phyloP scores from a whole-genome alignment of 2,113 vertebrate species.

The Ictalurus punctatus region DNA sequence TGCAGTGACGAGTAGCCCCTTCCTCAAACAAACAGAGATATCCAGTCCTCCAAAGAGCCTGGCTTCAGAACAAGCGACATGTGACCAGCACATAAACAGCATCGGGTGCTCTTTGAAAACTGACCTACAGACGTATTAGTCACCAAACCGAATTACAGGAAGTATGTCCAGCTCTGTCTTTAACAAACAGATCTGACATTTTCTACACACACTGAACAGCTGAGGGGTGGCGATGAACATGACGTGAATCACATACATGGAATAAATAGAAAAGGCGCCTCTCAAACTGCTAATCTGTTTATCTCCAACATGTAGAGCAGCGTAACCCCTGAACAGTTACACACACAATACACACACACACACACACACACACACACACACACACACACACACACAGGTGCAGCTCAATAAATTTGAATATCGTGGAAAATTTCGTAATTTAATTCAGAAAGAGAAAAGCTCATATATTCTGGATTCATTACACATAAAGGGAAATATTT shows the following conservation, averaged over 20 bases:
- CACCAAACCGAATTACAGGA: conserved; percentile 7
- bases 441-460: too few relatives aligned
- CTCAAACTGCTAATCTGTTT: conserved; percentile 20
- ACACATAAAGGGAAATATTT: too few relatives aligned
- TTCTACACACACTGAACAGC: conserved; percentile 32
- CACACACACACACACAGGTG: conserved; percentile 10
- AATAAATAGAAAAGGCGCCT: not conserved
- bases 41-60: conserved; percentile 17
- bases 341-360: not conserved
- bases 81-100: not conserved
- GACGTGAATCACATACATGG: conserved; percentile 6
- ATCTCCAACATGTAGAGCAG: conserved; percentile 22
- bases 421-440: too few relatives aligned
- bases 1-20: not conserved
- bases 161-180: not conserved
- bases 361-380: not conserved
- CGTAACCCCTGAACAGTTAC: conserved; percentile 25
- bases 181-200: conserved; percentile 11
- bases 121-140: conserved; percentile 6
- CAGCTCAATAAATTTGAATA: too few relatives aligned
- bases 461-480: too few relatives aligned
- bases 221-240: conserved; percentile 12
- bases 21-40: conserved; percentile 11
- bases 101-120: conserved; percentile 37
- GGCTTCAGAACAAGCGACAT: conserved; percentile 25